These are phyloP conservation scores for Oryzias javanicus DNA, from an alignment of 2,113 vertebrate species.

Conservation along the genomic window DNA sequence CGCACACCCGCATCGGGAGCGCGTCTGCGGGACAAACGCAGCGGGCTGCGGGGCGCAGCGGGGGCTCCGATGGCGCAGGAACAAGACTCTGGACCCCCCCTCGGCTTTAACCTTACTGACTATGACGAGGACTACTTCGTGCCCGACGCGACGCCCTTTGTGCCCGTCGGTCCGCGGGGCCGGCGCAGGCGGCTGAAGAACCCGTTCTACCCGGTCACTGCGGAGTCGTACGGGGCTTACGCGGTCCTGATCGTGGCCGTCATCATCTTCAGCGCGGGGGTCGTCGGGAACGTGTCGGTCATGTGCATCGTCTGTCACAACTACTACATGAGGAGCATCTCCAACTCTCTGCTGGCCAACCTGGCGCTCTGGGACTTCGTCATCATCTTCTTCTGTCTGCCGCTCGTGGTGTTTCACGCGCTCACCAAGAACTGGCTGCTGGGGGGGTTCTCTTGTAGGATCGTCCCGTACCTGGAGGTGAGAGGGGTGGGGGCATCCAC, in stretches of 20 bases:
- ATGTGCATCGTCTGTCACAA: constrained; percentile 98
- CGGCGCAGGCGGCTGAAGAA: constrained; percentile 79
- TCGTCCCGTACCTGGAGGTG: constrained; percentile 97
- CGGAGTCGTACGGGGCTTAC: constrained; percentile 87
- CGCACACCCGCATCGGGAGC: neutral
- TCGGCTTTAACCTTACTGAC: constrained; percentile 43
- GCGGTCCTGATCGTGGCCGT: constrained; percentile 83
- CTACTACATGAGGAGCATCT: constrained; percentile 98
- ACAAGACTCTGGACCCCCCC: constrained; percentile 55
- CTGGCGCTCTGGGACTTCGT: constrained; percentile 97
- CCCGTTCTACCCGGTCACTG: constrained; percentile 90
- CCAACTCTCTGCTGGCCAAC: constrained; percentile 94
- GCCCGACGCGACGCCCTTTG: constrained; percentile 53
- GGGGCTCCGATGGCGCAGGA: constrained; percentile 75
- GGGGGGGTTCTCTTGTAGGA: constrained; percentile 94
- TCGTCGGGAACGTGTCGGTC: constrained; percentile 91
- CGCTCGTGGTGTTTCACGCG: constrained; percentile 91
- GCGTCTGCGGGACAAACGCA: constrained; percentile 12
- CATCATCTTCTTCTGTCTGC: constrained; percentile 93
- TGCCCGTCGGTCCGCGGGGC: constrained; percentile 53
- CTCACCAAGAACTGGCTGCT: constrained; percentile 94
- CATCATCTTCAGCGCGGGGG: constrained; percentile 88
- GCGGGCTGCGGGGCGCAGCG: neutral
- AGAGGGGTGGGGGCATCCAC: constrained; percentile 17
- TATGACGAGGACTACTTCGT: constrained; percentile 48